Conservation (phyloP, 2,113 vertebrate species). For the Neopipo cinnamomea region DNA sequence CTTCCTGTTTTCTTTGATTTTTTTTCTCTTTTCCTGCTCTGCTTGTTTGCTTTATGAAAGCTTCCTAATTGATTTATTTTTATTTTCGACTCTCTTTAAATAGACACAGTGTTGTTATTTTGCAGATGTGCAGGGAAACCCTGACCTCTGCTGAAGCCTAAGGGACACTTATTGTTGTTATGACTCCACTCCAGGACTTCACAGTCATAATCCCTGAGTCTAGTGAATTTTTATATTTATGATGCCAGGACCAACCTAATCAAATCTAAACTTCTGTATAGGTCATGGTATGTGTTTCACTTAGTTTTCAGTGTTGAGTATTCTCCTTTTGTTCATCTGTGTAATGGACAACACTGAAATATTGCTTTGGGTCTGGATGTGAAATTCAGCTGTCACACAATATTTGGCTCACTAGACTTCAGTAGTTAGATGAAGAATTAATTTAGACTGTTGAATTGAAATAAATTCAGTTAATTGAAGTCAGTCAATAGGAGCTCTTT, state of each 20-base stretch:
- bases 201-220: background rate
- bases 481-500: conserved; percentile 44
- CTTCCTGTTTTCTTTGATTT: conserved; percentile 27
- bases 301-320: background rate
- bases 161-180: background rate
- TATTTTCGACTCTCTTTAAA: conserved; percentile 20
- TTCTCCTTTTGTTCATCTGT: background rate
- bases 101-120: background rate
- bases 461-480: conserved; percentile 59
- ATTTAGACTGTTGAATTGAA: conserved; percentile 31
- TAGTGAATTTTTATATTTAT: background rate
- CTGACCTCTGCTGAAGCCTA: conserved; percentile 29
- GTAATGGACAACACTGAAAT: background rate
- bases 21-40: background rate
- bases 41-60: background rate
- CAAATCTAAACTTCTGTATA: background rate
- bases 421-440: conserved; percentile 5
- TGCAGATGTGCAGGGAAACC: background rate
- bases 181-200: background rate
- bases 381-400: conserved; percentile 33
- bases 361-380: background rate
- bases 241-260: background rate
- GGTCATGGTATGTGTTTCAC: background rate
- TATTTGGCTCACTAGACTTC: conserved; percentile 34
- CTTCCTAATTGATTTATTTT: conserved; percentile 24